These are phyloP conservation scores for Troilus luridus DNA, from an alignment of 2,888 invertebrate species.

Conservation along the genomic window DNA sequence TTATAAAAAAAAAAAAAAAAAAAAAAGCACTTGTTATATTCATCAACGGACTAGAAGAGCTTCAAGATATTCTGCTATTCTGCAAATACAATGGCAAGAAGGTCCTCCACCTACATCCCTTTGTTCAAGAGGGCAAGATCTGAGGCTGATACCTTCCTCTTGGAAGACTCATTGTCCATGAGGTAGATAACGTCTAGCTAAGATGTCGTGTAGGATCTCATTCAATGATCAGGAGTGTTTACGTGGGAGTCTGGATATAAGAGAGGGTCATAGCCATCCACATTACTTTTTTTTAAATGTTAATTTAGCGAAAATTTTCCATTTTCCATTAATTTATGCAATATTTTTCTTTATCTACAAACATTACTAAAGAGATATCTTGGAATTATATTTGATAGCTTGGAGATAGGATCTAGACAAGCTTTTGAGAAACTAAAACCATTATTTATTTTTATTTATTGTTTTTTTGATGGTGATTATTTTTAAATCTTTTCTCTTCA, in stretches of 20 bases:
- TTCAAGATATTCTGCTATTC: not conserved
- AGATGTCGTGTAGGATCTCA: slow-evolving; percentile 18
- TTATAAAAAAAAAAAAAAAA: not conserved
- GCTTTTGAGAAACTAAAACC: too few species aligned
- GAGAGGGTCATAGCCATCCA: not conserved
- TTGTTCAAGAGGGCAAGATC: not conserved
- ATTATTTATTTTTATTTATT: too few species aligned
- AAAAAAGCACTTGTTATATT: not conserved
- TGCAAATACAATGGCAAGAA: slow-evolving; percentile 11
- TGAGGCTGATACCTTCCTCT: slow-evolving; percentile 7
- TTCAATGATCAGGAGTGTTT: slow-evolving; percentile 11
- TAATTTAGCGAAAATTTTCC: too few species aligned
- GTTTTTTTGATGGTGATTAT: too few species aligned
- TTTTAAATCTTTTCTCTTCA: too few species aligned
- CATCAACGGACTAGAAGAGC: not conserved
- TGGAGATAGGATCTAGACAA: too few species aligned
- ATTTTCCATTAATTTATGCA: too few species aligned
- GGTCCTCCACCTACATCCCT: not conserved
- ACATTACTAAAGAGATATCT: too few species aligned
- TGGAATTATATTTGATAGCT: too few species aligned
- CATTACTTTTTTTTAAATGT: not conserved
- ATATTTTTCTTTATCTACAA: too few species aligned
- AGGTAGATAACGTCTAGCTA: not conserved
- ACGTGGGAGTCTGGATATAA: not conserved
- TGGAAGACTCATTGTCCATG: not conserved